Conservation (phyloP, 2,888 invertebrate genomes). For the Plebejus anna region DNA sequence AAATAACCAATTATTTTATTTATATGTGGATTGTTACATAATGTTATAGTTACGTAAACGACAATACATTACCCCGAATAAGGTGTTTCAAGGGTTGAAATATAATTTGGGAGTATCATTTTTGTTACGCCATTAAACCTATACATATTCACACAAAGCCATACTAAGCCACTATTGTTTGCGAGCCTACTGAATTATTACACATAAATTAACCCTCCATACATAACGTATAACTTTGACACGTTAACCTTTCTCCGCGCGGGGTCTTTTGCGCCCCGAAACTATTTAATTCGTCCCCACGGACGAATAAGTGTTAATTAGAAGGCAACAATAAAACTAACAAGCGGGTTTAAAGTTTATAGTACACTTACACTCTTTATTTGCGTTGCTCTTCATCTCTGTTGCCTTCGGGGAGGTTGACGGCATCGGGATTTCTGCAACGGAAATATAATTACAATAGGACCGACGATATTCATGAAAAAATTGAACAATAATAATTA, state of each 20-base stretch:
- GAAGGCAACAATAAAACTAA: slow-evolving; percentile 2
- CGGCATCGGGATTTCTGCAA: slow-evolving; percentile 91
- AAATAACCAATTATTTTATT: no score
- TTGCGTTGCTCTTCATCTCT: slow-evolving; percentile 86
- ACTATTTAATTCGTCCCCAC: slow-evolving; percentile 24
- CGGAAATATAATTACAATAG: slow-evolving; percentile 20
- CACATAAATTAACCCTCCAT: slow-evolving; percentile 21
- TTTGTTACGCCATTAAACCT: neutral
- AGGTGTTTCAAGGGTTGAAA: neutral
- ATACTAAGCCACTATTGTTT: slow-evolving; percentile 2
- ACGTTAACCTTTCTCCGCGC: slow-evolving; percentile 11
- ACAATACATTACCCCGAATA: neutral
- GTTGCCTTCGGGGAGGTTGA: slow-evolving; percentile 91
- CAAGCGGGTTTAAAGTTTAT: neutral
- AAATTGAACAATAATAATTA: no score
- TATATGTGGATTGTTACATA: neutral
- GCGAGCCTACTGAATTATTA: slow-evolving; percentile 15
- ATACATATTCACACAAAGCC: slow-evolving; percentile 2
- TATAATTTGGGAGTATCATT: neutral
- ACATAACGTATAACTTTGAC: slow-evolving; percentile 20
- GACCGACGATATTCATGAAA: no score
- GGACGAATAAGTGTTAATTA: slow-evolving; percentile 16
- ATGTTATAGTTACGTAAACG: neutral
- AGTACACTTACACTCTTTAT: slow-evolving; percentile 85
- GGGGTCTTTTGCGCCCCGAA: slow-evolving; percentile 6